Evolutionary conservation across 2,113 vertebrate species (phyloP).

Genomic region (Arothron firmamentum): DNA sequence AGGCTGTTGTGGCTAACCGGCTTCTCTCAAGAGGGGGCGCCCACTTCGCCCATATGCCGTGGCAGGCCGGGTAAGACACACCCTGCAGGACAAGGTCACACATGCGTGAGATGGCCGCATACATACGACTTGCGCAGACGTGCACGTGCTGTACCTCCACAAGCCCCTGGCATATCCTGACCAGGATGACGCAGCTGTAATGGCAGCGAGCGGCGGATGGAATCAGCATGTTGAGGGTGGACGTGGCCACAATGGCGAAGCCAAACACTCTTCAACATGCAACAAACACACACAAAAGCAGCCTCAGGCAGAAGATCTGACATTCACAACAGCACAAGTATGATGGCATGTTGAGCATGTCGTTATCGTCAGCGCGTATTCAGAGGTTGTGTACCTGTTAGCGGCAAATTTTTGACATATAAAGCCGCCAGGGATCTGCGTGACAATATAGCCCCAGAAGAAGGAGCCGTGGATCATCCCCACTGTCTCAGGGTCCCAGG

Average conservation of each 20-base stretch:
- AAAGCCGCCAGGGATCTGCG: constrained; percentile 90
- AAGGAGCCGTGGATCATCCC: constrained; percentile 95
- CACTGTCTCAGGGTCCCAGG: constrained; percentile 91
- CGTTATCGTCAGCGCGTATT: too few species aligned
- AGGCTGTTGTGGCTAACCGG: constrained; percentile 83
- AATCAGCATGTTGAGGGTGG: constrained; percentile 90
- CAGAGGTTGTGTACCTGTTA: constrained; percentile 76
- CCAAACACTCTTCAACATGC: constrained; percentile 84
- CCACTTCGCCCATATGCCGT: constrained; percentile 91
- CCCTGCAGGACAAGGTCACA: constrained; percentile 69
- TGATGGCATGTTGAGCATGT: background rate
- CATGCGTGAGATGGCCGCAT: background rate
- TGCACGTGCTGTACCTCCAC: constrained; percentile 81
- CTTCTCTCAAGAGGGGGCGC: constrained; percentile 85
- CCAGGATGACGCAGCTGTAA: constrained; percentile 89
- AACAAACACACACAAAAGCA: constrained; percentile 15
- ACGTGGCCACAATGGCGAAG: constrained; percentile 91
- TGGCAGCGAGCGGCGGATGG: constrained; percentile 86
- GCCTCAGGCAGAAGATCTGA: constrained; percentile 7
- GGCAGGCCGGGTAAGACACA: constrained; percentile 91
- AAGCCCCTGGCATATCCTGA: constrained; percentile 90
- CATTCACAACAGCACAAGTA: background rate
- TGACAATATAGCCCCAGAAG: constrained; percentile 96
- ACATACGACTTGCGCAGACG: background rate
- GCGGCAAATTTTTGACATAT: constrained; percentile 92